A percentile compares a stretch with the other conserved stretches of the same genome.
Conservation (phyloP, 2,797 vertebrate genomes). For the Lutjanus campechanus region DNA sequence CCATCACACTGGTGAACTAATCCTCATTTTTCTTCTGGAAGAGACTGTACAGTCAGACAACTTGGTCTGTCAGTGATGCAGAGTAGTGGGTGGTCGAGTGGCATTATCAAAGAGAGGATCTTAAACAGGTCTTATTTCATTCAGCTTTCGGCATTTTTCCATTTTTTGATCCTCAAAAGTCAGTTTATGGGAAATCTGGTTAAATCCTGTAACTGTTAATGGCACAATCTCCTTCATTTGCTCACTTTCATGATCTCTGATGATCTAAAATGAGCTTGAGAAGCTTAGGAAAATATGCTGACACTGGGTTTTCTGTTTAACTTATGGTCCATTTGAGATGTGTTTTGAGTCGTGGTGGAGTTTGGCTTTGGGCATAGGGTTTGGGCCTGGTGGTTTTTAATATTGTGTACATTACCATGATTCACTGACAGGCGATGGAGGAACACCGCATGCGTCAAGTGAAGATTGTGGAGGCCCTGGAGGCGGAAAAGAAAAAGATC, state of each 20-base stretch:
- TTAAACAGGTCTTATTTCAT: conserved; percentile 18
- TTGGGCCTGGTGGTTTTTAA: conserved; percentile 50
- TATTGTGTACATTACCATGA: conserved; percentile 45
- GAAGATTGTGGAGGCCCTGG: conserved; percentile 94
- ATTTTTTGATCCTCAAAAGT: conserved; percentile 1
- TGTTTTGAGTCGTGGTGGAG: conserved; percentile 14
- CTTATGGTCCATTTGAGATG: conserved; percentile 35
- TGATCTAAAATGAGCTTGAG: conserved; percentile 39
- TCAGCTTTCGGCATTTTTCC: neutral
- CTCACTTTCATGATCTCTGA: conserved; percentile 35
- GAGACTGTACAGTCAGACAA: neutral
- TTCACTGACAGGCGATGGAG: conserved; percentile 88
- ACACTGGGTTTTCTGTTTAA: conserved; percentile 44
- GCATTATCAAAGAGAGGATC: conserved; percentile 2
- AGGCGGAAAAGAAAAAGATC: conserved; percentile 94
- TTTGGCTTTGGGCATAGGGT: conserved; percentile 32
- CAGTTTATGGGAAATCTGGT: conserved; percentile 4
- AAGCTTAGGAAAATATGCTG: conserved; percentile 37
- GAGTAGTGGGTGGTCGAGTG: neutral
- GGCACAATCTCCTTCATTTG: conserved; percentile 23
- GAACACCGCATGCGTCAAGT: conserved; percentile 90
- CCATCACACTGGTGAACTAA: neutral
- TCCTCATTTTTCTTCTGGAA: neutral
- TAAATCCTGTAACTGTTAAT: conserved; percentile 27
- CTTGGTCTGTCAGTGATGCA: neutral